A percentile compares a stretch with the other conserved stretches of the same genome.
Conservation (phyloP, 1,140 invertebrate species). For the Drosophila albomicans region DNA sequence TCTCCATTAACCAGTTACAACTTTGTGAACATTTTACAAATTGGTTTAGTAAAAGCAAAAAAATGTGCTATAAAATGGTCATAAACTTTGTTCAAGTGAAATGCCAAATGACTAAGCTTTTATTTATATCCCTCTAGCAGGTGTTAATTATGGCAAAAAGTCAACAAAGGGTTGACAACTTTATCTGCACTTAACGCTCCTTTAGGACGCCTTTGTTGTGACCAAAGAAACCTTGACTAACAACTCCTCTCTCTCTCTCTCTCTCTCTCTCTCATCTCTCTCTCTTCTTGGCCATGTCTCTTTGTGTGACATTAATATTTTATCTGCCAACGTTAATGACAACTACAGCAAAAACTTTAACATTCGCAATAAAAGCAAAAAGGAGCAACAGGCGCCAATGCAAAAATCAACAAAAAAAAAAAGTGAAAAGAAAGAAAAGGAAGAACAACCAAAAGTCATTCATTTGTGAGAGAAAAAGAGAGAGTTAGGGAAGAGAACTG, state of each 20-base stretch:
- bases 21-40: background rate
- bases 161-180: constrained; percentile 20
- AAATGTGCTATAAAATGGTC: background rate
- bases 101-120: constrained; percentile 10
- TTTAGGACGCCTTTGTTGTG: constrained; percentile 16
- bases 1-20: background rate
- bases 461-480: constrained; percentile 3
- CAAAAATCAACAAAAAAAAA: background rate
- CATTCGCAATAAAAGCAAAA: constrained; percentile 1
- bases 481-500: constrained; percentile 5
- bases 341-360: constrained; percentile 5
- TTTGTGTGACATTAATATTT: constrained; percentile 63
- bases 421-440: background rate
- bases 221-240: constrained; percentile 4
- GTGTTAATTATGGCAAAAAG: constrained; percentile 20
- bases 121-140: constrained; percentile 17
- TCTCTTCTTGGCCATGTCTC: background rate
- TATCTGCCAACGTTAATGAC: constrained; percentile 50
- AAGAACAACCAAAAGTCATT: constrained; percentile 27
- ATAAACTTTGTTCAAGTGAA: constrained; percentile 5
- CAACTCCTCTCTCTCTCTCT: background rate
- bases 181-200: constrained; percentile 18
- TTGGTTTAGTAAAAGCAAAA: background rate
- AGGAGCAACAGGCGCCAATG: constrained; percentile 31
- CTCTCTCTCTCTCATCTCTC: background rate